These are phyloP conservation scores for Aselliscus stoliczkanus DNA, from an alignment of 2,797 vertebrate genomes.

Conservation along the genomic window DNA sequence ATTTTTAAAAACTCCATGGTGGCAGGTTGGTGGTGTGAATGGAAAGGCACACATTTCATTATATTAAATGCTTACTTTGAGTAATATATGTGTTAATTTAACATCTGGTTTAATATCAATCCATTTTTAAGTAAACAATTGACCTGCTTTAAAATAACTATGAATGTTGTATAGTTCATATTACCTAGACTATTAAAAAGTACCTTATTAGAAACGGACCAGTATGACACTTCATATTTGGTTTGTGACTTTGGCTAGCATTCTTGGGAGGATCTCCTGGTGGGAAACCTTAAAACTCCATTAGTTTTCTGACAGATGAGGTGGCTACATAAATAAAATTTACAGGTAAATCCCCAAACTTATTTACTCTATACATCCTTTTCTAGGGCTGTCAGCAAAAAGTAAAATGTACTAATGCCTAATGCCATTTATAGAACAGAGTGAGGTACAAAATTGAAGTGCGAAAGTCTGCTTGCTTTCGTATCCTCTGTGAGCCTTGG, in stretches of 20 bases:
- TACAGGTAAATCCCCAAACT: conserved; percentile 1
- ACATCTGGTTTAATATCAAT: background rate
- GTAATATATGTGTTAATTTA: conserved; percentile 6
- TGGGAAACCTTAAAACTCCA: background rate
- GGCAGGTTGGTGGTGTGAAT: background rate
- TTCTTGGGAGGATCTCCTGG: background rate
- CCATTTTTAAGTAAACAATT: background rate
- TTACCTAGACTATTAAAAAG: background rate
- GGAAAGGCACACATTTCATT: background rate
- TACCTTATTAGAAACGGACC: background rate
- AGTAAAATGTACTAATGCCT: background rate
- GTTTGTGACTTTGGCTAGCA: background rate
- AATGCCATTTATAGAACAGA: background rate
- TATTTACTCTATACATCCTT: background rate
- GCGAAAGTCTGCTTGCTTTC: background rate
- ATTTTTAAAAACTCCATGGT: background rate
- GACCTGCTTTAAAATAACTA: background rate
- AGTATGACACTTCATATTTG: background rate
- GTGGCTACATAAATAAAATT: background rate
- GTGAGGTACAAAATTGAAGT: background rate
- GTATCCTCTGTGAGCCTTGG: background rate
- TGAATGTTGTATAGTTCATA: background rate
- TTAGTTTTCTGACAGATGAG: background rate
- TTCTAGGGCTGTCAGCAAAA: background rate
- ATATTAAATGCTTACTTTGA: background rate